phyloP scores from a whole-genome alignment of 2,797 vertebrate genomes.

The Fringilla coelebs region DNA sequence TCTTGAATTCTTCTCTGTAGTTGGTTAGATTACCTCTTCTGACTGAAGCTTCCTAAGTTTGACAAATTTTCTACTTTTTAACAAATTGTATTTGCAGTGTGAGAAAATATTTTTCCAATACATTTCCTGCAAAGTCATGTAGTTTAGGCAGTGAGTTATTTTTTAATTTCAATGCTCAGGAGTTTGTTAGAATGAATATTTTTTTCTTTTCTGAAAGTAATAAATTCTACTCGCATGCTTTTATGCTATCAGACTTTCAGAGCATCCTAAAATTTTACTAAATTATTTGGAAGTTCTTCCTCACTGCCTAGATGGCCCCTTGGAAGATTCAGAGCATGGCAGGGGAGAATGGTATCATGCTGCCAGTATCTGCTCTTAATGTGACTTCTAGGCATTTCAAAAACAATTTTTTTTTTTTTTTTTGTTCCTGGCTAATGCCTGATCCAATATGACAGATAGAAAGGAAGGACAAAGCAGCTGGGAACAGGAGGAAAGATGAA shows the following conservation, averaged over 20 bases:
- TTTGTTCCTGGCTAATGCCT: neutral
- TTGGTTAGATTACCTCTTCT: neutral
- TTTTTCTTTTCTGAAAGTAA: neutral
- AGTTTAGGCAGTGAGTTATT: neutral
- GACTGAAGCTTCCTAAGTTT: neutral
- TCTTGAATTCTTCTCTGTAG: neutral
- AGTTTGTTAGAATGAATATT: neutral
- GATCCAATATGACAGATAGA: neutral
- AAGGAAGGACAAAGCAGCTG: neutral
- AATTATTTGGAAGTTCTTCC: neutral
- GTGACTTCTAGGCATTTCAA: neutral
- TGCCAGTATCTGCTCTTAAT: neutral
- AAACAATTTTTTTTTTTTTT: neutral
- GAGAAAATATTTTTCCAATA: neutral
- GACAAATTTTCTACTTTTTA: neutral
- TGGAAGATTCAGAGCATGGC: neutral
- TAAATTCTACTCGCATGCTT: neutral
- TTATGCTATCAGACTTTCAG: neutral
- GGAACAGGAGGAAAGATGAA: neutral
- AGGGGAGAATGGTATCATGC: neutral
- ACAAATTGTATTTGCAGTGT: neutral
- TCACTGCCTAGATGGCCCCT: neutral
- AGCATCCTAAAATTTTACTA: neutral
- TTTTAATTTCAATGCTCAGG: neutral
- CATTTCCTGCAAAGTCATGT: neutral